Evolutionary conservation across 2,888 invertebrate species (phyloP), one percentile per base, ranked within the genome.

Genomic region (Brachypterus glaber): DNA sequence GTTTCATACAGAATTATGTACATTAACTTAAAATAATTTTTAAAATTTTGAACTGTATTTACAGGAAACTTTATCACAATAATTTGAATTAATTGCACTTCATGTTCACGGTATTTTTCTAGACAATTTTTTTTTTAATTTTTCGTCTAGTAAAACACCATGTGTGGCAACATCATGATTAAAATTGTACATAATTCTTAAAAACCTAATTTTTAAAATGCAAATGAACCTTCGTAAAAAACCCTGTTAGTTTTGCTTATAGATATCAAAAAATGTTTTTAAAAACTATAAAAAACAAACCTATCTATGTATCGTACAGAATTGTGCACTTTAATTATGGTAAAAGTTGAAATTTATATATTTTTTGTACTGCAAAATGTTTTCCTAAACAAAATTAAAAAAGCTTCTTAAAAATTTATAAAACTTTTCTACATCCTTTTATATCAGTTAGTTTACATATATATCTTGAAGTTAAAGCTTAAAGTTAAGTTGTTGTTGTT

Each of bases 221-320:
- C 46, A 52, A 50, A 50, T 49, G 47, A 43, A 53, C 43, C 46
- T 48, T 44, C 47, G 48, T 47, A 53, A 50, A 50, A 52, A 53
- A 57, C 56, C 57, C 56, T 57, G 56, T 57, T 57, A 57, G 54
- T 56, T 52, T 51, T 52, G 39, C 48, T 48, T 45, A 44, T 43
- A 40, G 37, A 39, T 41, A 39, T 33, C 39, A 37, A 35, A 38
- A 30, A 39, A 35, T 40, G 43, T 41, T 35, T 43, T 41, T 46
- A 48, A 42, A 40, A 45, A 43, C 44, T 43, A 49, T 40, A 33
- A 45, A 44, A 47, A 53, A 49, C 51, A 49, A 52, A 49, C 51
- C 48, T 49, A 50, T 39, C 42, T 44, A 51, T 49, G 47, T 50
- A 50, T 47, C 41, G 53, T 52, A 54, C 55, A 56, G 56, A 56